phyloP scores from a whole-genome alignment of 2,888 invertebrate species.

The Monopis laevigella region DNA sequence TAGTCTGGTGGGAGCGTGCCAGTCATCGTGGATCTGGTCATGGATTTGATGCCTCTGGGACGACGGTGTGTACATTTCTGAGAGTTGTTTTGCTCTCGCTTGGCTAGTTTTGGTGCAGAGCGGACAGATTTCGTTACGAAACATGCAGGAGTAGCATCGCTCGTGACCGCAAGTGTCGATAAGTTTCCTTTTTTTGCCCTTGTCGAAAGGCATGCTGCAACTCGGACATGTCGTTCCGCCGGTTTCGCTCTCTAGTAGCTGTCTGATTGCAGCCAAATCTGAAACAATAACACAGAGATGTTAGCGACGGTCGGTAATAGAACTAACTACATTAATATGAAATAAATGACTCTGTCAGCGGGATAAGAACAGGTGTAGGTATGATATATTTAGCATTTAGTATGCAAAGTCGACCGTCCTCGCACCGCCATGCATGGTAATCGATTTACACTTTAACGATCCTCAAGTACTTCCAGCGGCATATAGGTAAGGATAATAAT shows the following conservation, averaged over 20 bases:
- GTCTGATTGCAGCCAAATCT: conserved; percentile 86
- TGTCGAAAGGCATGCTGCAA: conserved; percentile 94
- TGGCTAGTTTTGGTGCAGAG: conserved; percentile 72
- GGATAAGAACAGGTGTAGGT: conserved; percentile 12
- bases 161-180: conserved; percentile 97
- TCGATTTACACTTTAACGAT: conserved; percentile 41
- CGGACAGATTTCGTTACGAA: conserved; percentile 91
- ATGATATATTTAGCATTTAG: conserved; percentile 16
- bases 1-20: conserved; percentile 64
- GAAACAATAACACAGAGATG: conserved; percentile 40
- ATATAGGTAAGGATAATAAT: conserved; percentile 28
- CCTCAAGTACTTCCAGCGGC: conserved; percentile 33
- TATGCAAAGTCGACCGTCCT: conserved; percentile 23
- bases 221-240: conserved; percentile 79
- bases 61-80: conserved; percentile 55
- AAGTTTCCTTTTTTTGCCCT: conserved; percentile 93
- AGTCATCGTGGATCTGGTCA: conserved; percentile 43
- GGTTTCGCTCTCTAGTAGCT: conserved; percentile 80
- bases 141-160: conserved; percentile 94
- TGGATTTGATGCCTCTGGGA: conserved; percentile 38
- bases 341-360: conserved; percentile 12
- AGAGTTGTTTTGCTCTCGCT: conserved; percentile 40
- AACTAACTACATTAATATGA: conserved; percentile 13
- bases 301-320: not conserved
- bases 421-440: conserved; percentile 31